Percentiles rank a stretch among this genome's conserved stretches.
These are phyloP conservation scores for Lagodon rhomboides DNA, from an alignment of 2,797 vertebrate genomes.

Conservation along the genomic window DNA sequence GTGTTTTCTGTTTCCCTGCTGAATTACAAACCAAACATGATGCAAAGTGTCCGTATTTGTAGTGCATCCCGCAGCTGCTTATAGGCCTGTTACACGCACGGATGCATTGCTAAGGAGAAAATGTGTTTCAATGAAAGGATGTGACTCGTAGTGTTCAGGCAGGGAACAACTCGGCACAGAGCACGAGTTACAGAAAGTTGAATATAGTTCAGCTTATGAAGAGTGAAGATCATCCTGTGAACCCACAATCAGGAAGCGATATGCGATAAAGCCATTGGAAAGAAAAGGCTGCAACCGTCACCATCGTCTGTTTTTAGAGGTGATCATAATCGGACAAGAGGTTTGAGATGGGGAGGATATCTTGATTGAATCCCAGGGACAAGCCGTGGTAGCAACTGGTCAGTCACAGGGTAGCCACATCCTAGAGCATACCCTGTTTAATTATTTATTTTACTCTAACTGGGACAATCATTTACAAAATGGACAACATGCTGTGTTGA, in stretches of 20 bases:
- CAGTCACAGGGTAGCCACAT: too few species aligned
- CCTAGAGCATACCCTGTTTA: too few species aligned
- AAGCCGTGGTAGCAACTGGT: too few species aligned
- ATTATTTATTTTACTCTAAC: too few species aligned
- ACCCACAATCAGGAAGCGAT: background rate
- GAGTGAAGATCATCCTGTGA: background rate
- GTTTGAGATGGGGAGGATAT: too few species aligned
- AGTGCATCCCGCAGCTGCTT: constrained; percentile 37
- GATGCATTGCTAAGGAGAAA: constrained; percentile 15
- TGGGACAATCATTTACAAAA: too few species aligned
- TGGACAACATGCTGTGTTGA: too few species aligned
- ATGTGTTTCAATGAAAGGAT: constrained; percentile 5
- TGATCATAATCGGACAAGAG: too few species aligned
- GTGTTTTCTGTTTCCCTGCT: constrained; percentile 61
- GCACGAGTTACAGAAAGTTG: background rate
- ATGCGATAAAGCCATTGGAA: too few species aligned
- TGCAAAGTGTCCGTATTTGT: constrained; percentile 64
- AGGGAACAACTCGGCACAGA: background rate
- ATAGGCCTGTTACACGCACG: constrained; percentile 23
- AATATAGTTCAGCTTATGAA: background rate
- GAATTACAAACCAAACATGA: constrained; percentile 74
- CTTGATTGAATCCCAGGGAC: too few species aligned
- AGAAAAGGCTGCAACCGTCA: too few species aligned
- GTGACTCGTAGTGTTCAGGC: background rate
- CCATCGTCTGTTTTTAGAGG: too few species aligned